Evolutionary conservation across 1,140 invertebrate genomes (phyloP), one percentile per base, ranked within the genome.

Genomic region (Brachionus plicatilis): DNA sequence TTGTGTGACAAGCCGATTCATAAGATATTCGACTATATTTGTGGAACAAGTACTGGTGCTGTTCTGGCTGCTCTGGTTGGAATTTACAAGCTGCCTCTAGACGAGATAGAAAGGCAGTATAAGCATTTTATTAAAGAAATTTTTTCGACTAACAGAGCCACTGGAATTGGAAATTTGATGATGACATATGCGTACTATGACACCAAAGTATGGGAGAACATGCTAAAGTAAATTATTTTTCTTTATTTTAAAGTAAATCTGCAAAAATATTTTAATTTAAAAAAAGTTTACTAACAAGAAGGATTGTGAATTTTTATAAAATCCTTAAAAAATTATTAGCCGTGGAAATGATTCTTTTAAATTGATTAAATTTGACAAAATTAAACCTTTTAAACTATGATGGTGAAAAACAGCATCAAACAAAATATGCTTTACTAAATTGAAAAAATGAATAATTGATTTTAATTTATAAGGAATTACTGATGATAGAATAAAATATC

Each of bases 111-210:
- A 75, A 86, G 90, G 76, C 87, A 93, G 41, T 95, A 95, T 86
- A 92, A 92, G 85, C 91, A 92, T 83, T 90, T 94, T 56, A 93
- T 94, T 87, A 90, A 88, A 1, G 91, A 93, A 88, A 92, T 94
- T 85, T 95, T 95, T 88, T 92, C 91, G 3, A 93, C 93, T 86
- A 93, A 92, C 86, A 88, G 92, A 8, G 89, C 94, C 29, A 90
- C 79, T 33, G 95, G 95, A 11, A 93, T 94, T 1, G 93, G 93
- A 65, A 93, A 92, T 85, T 90, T 97, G 27, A 91, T 97, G 5
- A 94, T 93, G 92, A 93, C 92, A 84, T 94, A 96, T 89, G 93
- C 94, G 0, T 97, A 96, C 89, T 97, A 97, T 90, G 94, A 97
- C 87, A 95, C 95, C 1, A 91, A 92, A 0, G 90, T 93, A 1